Conservation (phyloP, 2,888 invertebrate genomes). For the Drosophila eohydei region DNA sequence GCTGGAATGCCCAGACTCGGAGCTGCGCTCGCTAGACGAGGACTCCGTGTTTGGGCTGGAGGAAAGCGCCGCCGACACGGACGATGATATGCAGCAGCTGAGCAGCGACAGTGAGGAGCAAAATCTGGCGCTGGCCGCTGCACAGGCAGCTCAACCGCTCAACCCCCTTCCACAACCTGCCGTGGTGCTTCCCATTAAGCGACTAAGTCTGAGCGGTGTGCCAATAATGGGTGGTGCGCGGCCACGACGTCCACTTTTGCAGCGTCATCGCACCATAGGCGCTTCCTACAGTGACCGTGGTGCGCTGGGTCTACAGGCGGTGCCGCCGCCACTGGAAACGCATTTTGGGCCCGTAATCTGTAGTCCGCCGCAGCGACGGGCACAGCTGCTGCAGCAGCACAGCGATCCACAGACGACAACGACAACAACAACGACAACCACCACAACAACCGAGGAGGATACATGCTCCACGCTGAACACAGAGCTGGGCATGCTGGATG, state of each 20-base stretch:
- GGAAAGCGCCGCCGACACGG: conserved; percentile 90
- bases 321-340: conserved; percentile 78
- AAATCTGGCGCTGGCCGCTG: conserved; percentile 37
- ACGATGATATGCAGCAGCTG: conserved; percentile 93
- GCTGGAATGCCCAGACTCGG: conserved; percentile 89
- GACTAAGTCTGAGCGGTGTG: conserved; percentile 66
- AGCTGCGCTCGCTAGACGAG: conserved; percentile 90
- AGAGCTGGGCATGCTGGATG: conserved; percentile 74
- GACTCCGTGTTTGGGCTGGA: conserved; percentile 92
- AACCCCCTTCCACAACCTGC: conserved; percentile 25
- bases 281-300: conserved; percentile 78
- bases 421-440: conserved; percentile 74
- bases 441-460: conserved; percentile 82
- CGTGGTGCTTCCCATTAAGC: conserved; percentile 57
- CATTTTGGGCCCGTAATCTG: conserved; percentile 81
- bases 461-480: conserved; percentile 84
- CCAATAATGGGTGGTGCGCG: conserved; percentile 56
- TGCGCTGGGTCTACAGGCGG: conserved; percentile 59
- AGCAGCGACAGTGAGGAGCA: conserved; percentile 92
- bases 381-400: conserved; percentile 82
- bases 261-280: conserved; percentile 83
- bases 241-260: conserved; percentile 75
- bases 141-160: conserved; percentile 13
- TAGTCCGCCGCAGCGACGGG: conserved; percentile 78
- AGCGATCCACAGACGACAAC: conserved; percentile 83